Base-by-base conservation (phyloP, 2,113 vertebrate genomes). In the Steatornis caripensis region DNA sequence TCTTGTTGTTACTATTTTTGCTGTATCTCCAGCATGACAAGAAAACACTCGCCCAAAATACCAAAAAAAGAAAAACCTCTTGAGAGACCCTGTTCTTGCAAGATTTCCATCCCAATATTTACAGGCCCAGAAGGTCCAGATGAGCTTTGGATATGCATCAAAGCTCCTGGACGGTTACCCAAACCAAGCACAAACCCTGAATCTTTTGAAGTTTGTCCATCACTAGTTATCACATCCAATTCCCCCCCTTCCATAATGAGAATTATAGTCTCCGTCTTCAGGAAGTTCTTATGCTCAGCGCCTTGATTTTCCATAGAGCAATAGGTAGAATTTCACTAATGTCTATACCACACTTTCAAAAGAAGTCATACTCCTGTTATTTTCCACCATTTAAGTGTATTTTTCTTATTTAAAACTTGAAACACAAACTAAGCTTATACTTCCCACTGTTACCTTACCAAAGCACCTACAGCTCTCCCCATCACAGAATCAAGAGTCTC, bases 181-280 rank as follows among this genome's bases (percentile, higher is more conserved):
- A 75, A 93, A 94, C 69, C 51, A 72, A 91, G 77, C 87, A 93
- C 62, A 89, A 87, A 53, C 84, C 41, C 53, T 45, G 62, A 94
- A 78, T 15, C 66, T 95, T 95, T 91, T 97, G 94, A 94, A 89
- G 83, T 91, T 90, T 95, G 84, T 85, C 93, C 91, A 90, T 93
- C 89, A 55, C 89, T 83, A 87, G 41, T 85, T 95, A 92, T 66
- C 54, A 76, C 49, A 89, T 93, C 93, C 81, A 97, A 41, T 91
- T 89, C 62, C 54, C 89, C 54, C 58, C 58, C 19, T 80, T 89
- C 87, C 57, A 84, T 66, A 74, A 64, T 32, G 70, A 41, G 58
- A 93, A 96, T 89, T 88, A 87, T 9, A 62, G 46, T 58, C 74
- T 77, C 65, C 58, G 23, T 90, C 39, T 93, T 92, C 74, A 85